Evolutionary conservation across 1,140 invertebrate species (phyloP).

Genomic region (Lethrus apterus): DNA sequence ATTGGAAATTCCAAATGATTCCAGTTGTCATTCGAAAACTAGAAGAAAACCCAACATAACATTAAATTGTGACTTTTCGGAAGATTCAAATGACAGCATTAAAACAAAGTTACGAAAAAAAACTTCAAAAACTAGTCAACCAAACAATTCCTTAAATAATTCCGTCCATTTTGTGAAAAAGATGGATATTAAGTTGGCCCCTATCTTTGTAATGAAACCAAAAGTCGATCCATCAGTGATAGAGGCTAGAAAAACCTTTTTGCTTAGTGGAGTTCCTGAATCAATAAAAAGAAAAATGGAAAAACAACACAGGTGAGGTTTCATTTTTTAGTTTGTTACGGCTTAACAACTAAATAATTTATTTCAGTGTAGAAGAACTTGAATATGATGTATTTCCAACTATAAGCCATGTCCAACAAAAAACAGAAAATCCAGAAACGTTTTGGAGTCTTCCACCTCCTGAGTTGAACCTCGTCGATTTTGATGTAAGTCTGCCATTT

Average conservation of each 20-base stretch:
- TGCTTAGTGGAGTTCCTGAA: conserved; percentile 52
- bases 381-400: conserved; percentile 44
- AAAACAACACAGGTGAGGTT: conserved; percentile 37
- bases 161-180: conserved; percentile 14
- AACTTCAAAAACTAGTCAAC: too few relatives aligned
- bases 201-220: conserved; percentile 53
- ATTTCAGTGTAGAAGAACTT: conserved; percentile 34
- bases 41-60: too few relatives aligned
- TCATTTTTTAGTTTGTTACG: conserved; percentile 17
- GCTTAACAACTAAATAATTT: conserved; percentile 13
- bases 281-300: conserved; percentile 45
- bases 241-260: conserved; percentile 52
- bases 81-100: neutral
- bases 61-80: neutral
- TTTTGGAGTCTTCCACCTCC: conserved; percentile 28
- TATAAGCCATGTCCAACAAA: conserved; percentile 49
- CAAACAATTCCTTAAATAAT: too few relatives aligned
- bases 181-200: conserved; percentile 45
- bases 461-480: conserved; percentile 14
- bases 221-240: conserved; percentile 43
- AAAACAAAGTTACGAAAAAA: too few relatives aligned
- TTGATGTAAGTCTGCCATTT: neutral
- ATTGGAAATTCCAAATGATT: too few relatives aligned
- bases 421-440: conserved; percentile 20
- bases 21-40: too few relatives aligned